Conservation (phyloP, 2,888 invertebrate genomes). For the Pogonocherus hispidulus region DNA sequence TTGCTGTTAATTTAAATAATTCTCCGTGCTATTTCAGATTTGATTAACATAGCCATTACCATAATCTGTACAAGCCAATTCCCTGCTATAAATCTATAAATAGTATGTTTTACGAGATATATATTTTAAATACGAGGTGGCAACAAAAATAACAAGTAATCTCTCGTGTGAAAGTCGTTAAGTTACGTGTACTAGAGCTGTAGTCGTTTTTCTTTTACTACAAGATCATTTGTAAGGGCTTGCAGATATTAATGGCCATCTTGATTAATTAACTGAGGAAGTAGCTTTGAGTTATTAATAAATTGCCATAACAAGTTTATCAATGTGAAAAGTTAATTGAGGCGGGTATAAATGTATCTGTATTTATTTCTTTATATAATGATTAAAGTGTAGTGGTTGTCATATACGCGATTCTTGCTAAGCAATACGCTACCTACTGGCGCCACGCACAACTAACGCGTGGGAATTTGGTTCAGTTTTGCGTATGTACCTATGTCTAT, state of each 20-base stretch:
- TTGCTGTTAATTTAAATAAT: not conserved
- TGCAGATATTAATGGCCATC: not conserved
- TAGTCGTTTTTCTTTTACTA: not conserved
- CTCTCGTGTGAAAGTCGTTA: not conserved
- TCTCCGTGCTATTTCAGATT: conserved; percentile 4
- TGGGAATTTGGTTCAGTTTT: too few relatives aligned
- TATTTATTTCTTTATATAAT: too few relatives aligned
- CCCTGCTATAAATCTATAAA: conserved; percentile 2
- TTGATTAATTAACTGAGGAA: not conserved
- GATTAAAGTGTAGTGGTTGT: too few relatives aligned
- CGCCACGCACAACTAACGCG: too few relatives aligned
- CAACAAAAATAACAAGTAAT: not conserved
- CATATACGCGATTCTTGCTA: too few relatives aligned
- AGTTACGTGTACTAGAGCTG: not conserved
- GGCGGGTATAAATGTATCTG: too few relatives aligned
- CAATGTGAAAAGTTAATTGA: too few relatives aligned
- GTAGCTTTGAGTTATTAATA: not conserved
- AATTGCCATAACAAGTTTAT: too few relatives aligned
- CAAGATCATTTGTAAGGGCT: not conserved
- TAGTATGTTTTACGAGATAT: not conserved
- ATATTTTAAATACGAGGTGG: conserved; percentile 13
- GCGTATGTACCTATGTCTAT: too few relatives aligned
- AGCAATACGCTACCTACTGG: too few relatives aligned
- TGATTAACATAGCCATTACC: conserved; percentile 6
- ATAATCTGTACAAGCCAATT: conserved; percentile 3